Evolutionary conservation across 2,113 vertebrate genomes (phyloP), one percentile per base, ranked within the genome.

Genomic region (Brachionichthys hirsutus): DNA sequence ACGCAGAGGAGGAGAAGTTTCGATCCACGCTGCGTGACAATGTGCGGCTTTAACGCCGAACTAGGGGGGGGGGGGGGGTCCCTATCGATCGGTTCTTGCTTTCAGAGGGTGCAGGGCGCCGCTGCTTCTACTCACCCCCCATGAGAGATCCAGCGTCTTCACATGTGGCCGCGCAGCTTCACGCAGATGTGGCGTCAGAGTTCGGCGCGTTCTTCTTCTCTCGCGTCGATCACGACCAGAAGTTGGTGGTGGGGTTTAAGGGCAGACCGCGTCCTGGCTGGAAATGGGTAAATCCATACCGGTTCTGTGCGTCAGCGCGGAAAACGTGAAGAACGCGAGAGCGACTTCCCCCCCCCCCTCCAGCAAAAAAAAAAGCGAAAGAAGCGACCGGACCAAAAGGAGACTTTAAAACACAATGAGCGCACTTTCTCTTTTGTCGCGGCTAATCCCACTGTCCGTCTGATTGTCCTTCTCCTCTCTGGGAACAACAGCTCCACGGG

Each of bases 101-200:
- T 40, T n/a, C n/a, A n/a, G n/a, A n/a, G n/a, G n/a, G 36, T 12
- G 44, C 30, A 45, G 51, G 30, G 11, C 77, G 44, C 15, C 17
- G 20, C 16, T 12, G 84, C 91, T 90, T 62, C n/a, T n/a, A n/a
- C n/a, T n/a, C n/a, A n/a, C n/a, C 92, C 91, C 90, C 89, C 90
- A 92, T 91, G 89, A 89, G 89, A 81, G 65, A 73, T 56, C 2
- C 6, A 11, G 46, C n/a, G 77, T 73, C 70, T 36, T 78, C 76
- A 70, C 87, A 80, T 77, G 64, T 78, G 72, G 36, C 20, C 43
- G 15, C 42, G n/a, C 56, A 51, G 54, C 48, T 40, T 67, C 72
- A 45, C n/a, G 3, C 4, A 34, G 62, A 45, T 6, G 53, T 48
- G 11, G 76, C 46, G 41, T 63, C 50, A 55, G 65, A 69, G 43